Evolutionary conservation across 2,797 vertebrate species (phyloP), one percentile per base, ranked within the genome.

Genomic region (Muraenolepis orangiensis): DNA sequence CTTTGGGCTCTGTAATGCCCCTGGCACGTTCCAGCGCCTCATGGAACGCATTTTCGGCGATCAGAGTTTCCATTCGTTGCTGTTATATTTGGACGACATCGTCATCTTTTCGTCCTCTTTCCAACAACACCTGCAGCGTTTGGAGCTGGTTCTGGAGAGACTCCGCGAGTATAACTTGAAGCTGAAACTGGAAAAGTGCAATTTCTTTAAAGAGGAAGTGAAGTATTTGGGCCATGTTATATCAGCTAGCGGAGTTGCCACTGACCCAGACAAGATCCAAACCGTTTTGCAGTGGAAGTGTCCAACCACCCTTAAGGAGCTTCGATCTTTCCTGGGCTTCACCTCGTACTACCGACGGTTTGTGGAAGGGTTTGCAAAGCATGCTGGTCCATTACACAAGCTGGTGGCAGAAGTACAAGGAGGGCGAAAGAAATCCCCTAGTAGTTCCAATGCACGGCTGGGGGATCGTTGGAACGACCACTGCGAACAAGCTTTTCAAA

Each of bases 181-280:
- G 2, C 29, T 70, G 3, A 79, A 72, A 14, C 16, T 77, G 38
- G 51, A 67, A 4, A 77, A 66, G 20, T 73, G 72, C 64, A 7
- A 18, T 2, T 73, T 76, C 16, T 80, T 76, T 7, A 61, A 72
- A 14, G 7, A 12, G 1, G 38, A 76, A 12, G 78, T 76, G 0
- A 38, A 20, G 0, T 80, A 80, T 14, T 12, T 72, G 4, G 75
- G 75, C 4, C 61, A 80, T 67, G 61, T 80, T 4, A 69, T 76
- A 0, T 75, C 57, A 8, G 3, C 66, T 2, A n/a, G 69, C 16
- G 74, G 74, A 0, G 78, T 84, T 16, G 51, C 71, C 0, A 78
- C 76, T 31, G 76, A 81, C 36, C 71, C 75, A 1, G 31, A 29
- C 2, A 75, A 72, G 73, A 73, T 72, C 7, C 14, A 16, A 13